phyloP scores from a whole-genome alignment of 1,140 invertebrate genomes.

The Diabrotica undecimpunctata region DNA sequence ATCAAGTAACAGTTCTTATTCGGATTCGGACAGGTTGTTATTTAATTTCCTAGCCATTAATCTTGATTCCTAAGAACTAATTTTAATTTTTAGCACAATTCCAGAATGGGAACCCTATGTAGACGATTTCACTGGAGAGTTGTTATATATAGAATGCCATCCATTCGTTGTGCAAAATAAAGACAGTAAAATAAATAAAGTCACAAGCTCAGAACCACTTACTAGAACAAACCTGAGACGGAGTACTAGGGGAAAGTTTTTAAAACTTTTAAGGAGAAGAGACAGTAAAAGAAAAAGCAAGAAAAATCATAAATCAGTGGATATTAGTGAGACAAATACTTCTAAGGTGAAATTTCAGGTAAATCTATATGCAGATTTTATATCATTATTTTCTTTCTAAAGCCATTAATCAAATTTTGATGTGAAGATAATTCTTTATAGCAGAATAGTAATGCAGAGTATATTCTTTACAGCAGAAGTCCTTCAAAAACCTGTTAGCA shows the following conservation, averaged over 20 bases:
- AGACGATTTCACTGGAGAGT: slow-evolving; percentile 40
- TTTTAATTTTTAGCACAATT: slow-evolving; percentile 38
- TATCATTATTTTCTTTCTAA: too few relatives aligned
- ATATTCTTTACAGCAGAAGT: too few relatives aligned
- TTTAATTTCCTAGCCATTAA: too few relatives aligned
- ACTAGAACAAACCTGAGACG: slow-evolving; percentile 36
- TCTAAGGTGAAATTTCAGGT: slow-evolving; percentile 30
- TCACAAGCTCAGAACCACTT: slow-evolving; percentile 26
- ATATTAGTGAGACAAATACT: slow-evolving; percentile 27
- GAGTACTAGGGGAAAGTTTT: slow-evolving; percentile 45
- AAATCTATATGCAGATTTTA: not conserved
- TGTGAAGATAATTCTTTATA: too few relatives aligned
- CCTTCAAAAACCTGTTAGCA: too few relatives aligned
- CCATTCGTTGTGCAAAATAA: slow-evolving; percentile 44
- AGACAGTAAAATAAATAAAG: slow-evolving; percentile 26
- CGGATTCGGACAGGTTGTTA: slow-evolving; percentile 35
- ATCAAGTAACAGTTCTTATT: slow-evolving; percentile 37
- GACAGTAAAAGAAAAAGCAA: slow-evolving; percentile 45
- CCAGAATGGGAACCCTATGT: slow-evolving; percentile 47
- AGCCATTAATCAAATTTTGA: too few relatives aligned
- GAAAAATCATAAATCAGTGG: slow-evolving; percentile 31
- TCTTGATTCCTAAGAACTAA: not conserved
- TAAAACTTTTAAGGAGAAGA: slow-evolving; percentile 39
- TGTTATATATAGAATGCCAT: slow-evolving; percentile 46
- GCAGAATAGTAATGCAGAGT: too few relatives aligned